Evolutionary conservation across 2,888 invertebrate species (phyloP), one percentile per base, ranked within the genome.

Genomic region (Galerucella calmariensis): DNA sequence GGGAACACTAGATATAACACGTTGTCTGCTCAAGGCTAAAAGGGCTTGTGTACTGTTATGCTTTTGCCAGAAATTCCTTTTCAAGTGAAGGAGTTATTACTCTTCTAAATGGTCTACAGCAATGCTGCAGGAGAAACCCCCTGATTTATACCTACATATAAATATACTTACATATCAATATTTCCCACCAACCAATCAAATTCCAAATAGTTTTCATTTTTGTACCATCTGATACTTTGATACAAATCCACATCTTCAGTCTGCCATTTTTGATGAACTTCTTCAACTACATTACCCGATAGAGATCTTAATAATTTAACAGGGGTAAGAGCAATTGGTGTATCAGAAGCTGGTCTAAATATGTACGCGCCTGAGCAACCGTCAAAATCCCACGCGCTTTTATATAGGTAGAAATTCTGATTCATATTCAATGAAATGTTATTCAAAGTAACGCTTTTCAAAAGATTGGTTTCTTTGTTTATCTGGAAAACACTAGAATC

Each of bases 351-450:
- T 20, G 65, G 66, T 58, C 59, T 66, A 59, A 96, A 95, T 48
- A 97, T 94, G 82, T 99, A 99, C 0, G 98, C 98, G 0, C 98
- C 98, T 0, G 97, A 97, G 0, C 96, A 92, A 71, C 95, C 89
- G 78, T 91, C 90, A 1, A 20, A 46, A 20, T 65, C 20, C 1
- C 89, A 89, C 3, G 88, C 90, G 0, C 92, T 94, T 12, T 90
- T 87, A 82, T 97, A 97, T 83, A 92, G 96, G 53, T 90, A 88
- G 82, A 94, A 93, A 9, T 92, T 89, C 83, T 95, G 94, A 11
- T 85, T 81, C 67, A 93, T 44, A 66, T 84, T 44, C 77, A 86
- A 27, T 24, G 86, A 81, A 83, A 85, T 56, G 2, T 88, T 89
- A 5, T 89, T 88, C 8, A 89, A 84, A 0, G 86, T 88, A 0